Evolutionary conservation across 2,888 invertebrate species (phyloP).

Genomic region (Apodemia zela): DNA sequence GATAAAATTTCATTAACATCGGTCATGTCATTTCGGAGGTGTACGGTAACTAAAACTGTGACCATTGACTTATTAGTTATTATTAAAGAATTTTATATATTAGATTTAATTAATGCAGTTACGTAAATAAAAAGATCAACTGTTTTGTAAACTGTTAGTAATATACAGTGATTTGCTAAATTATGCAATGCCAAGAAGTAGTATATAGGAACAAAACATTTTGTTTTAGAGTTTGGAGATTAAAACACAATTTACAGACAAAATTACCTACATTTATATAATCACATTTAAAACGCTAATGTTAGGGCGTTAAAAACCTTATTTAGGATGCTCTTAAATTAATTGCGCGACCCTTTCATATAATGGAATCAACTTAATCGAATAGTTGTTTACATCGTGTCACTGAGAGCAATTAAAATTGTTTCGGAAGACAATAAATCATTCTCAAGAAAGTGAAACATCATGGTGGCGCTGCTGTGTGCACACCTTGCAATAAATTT

Average conservation of each 20-base stretch:
- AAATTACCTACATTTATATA: constrained; percentile 17
- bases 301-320: constrained; percentile 33
- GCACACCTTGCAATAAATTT: constrained; percentile 79
- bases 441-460: constrained; percentile 77
- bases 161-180: too few relatives aligned
- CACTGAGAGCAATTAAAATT: constrained; percentile 78
- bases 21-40: too few relatives aligned
- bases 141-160: too few relatives aligned
- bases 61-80: too few relatives aligned
- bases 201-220: too few relatives aligned
- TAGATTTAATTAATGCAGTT: too few relatives aligned
- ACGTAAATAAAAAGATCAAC: too few relatives aligned
- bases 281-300: constrained; percentile 26
- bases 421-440: constrained; percentile 76
- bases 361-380: constrained; percentile 79
- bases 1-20: too few relatives aligned
- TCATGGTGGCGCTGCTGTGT: constrained; percentile 59
- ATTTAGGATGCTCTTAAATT: constrained; percentile 62
- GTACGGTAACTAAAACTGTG: too few relatives aligned
- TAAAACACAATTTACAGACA: neutral
- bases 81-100: too few relatives aligned
- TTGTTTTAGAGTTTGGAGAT: too few relatives aligned
- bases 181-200: too few relatives aligned
- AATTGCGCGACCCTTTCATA: constrained; percentile 57
- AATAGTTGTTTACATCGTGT: constrained; percentile 80